These are phyloP conservation scores for Zootoca vivipara DNA, from an alignment of 2,113 vertebrate genomes.

Conservation along the genomic window DNA sequence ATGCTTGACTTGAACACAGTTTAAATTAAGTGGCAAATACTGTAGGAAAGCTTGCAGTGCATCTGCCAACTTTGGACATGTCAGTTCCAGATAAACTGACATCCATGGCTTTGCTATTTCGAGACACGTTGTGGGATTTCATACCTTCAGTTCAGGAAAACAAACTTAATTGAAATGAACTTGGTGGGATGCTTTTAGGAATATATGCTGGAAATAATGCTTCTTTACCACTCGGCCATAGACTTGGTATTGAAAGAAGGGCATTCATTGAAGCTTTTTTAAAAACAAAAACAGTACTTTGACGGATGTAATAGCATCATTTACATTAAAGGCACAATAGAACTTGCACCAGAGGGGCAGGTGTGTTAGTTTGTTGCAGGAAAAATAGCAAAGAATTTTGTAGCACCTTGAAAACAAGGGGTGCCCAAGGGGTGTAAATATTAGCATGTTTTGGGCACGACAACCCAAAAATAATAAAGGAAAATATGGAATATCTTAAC, in stretches of 20 bases:
- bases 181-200: slow-evolving; percentile 39
- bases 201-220: not conserved
- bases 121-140: slow-evolving; percentile 37
- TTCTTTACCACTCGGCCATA: not conserved
- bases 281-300: not conserved
- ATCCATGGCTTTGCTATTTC: slow-evolving; percentile 43
- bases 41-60: slow-evolving; percentile 44
- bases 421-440: no score
- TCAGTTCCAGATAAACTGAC: slow-evolving; percentile 52
- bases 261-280: slow-evolving; percentile 3
- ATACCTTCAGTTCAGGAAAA: not conserved
- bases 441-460: no score
- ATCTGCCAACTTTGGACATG: slow-evolving; percentile 50
- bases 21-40: slow-evolving; percentile 52
- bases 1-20: slow-evolving; percentile 38
- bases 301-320: not conserved
- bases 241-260: slow-evolving; percentile 3
- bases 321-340: not conserved
- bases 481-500: not conserved
- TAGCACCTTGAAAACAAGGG: not conserved
- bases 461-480: no score
- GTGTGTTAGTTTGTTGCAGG: not conserved
- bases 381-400: not conserved
- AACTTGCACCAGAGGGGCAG: not conserved
- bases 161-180: slow-evolving; percentile 40